Conservation (phyloP, 37 sponge, comb jelly and placozoan genomes). For the Hexactinellida sp. region DNA sequence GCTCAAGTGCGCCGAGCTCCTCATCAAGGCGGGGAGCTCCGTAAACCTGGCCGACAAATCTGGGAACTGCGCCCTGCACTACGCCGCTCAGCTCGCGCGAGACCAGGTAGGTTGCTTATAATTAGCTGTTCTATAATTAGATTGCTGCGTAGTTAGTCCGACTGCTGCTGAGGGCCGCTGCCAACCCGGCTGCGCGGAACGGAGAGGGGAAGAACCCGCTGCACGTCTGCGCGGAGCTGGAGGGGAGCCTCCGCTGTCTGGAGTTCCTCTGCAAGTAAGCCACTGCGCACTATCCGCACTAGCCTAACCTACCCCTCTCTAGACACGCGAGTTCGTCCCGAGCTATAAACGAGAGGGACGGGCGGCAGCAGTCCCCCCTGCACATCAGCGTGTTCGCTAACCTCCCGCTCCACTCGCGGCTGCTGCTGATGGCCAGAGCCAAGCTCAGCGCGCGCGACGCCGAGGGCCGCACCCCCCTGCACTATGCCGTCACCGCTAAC, state of each 20-base stretch:
- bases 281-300: too few relatives aligned
- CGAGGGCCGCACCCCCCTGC: slow-evolving; percentile 57
- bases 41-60: background rate
- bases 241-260: slow-evolving; percentile 21
- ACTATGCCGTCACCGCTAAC: slow-evolving; percentile 42
- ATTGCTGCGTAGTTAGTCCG: background rate
- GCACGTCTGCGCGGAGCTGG: background rate
- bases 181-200: background rate
- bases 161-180: background rate
- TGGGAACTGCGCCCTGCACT: background rate
- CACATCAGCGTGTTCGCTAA: slow-evolving; percentile 32
- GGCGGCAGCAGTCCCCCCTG: slow-evolving; percentile 30
- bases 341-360: slow-evolving; percentile 31
- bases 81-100: background rate
- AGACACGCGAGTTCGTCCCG: background rate
- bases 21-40: background rate
- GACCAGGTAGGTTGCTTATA: background rate
- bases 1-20: background rate
- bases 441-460: slow-evolving; percentile 46
- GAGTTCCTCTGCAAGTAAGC: slow-evolving; percentile 46
- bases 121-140: background rate
- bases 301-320: background rate
- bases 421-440: slow-evolving; percentile 34
- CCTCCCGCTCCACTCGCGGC: slow-evolving; percentile 20
- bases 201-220: background rate